A percentile compares a stretch with the other conserved stretches of the same genome.
phyloP scores from a whole-genome alignment of 2,797 vertebrate genomes.

The Enteromius argenteus region DNA sequence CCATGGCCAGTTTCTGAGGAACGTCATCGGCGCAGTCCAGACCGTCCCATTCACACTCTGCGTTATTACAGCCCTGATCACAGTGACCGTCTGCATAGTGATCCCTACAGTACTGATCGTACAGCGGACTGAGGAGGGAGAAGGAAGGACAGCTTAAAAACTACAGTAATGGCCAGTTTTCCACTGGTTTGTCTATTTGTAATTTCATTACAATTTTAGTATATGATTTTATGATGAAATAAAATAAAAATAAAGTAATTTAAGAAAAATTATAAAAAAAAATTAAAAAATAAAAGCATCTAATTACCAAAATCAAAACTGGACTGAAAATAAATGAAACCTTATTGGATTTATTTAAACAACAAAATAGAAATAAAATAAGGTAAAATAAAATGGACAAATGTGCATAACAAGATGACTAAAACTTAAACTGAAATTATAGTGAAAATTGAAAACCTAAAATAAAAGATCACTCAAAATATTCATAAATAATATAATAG shows the following conservation, averaged over 20 bases:
- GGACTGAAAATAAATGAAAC: background rate
- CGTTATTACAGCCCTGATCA: slow-evolving; percentile 97
- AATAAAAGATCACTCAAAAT: background rate
- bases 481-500: background rate
- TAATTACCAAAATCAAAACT: background rate
- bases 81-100: slow-evolving; percentile 95
- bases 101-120: slow-evolving; percentile 98
- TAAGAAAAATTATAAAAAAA: no score
- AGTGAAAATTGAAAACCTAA: background rate
- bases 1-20: slow-evolving; percentile 90
- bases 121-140: slow-evolving; percentile 63
- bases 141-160: background rate
- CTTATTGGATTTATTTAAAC: background rate
- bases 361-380: background rate
- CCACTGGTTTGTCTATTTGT: background rate
- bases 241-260: no score
- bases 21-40: slow-evolving; percentile 91
- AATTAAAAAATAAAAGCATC: background rate
- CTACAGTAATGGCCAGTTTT: background rate
- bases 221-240: no score
- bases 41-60: slow-evolving; percentile 96
- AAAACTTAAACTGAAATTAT: background rate
- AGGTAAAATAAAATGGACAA: background rate
- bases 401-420: background rate
- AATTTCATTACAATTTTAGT: background rate